A percentile compares a stretch with the other conserved stretches of the same genome.
Conservation (phyloP, 2,113 vertebrate genomes). For the Dendropsophus ebraccatus region DNA sequence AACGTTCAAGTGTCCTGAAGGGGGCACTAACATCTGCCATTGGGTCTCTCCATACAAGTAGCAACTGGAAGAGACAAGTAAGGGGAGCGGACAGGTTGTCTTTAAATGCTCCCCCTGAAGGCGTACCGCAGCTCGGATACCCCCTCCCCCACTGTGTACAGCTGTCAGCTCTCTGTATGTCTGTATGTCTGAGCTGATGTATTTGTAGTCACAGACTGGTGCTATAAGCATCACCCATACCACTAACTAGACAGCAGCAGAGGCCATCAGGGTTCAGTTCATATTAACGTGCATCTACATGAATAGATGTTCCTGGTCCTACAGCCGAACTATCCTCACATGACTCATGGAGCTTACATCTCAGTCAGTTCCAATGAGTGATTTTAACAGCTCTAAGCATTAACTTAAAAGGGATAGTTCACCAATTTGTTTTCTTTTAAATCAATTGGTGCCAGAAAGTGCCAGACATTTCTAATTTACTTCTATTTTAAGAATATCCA, state of each 20-base stretch:
- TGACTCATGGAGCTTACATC: not conserved
- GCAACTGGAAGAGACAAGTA: no score
- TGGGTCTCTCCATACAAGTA: no score
- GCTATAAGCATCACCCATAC: not conserved
- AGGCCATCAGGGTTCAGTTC: not conserved
- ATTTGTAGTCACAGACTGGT: not conserved
- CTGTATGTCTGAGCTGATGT: not conserved
- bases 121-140: not conserved
- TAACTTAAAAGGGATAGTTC: no score
- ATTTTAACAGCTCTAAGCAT: no score
- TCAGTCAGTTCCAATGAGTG: no score
- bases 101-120: not conserved
- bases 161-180: constrained; percentile 8
- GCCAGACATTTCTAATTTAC: no score
- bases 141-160: not conserved
- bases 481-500: no score
- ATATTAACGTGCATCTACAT: not conserved
- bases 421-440: no score
- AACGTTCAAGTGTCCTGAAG: no score
- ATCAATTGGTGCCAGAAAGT: no score
- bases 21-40: no score
- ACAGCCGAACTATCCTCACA: not conserved
- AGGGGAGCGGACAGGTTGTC: no score
- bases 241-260: not conserved
- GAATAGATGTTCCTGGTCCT: not conserved